A percentile compares a stretch with the other conserved stretches of the same genome.
Evolutionary conservation across 2,113 vertebrate genomes (phyloP).

Genomic region (Passerina amoena): DNA sequence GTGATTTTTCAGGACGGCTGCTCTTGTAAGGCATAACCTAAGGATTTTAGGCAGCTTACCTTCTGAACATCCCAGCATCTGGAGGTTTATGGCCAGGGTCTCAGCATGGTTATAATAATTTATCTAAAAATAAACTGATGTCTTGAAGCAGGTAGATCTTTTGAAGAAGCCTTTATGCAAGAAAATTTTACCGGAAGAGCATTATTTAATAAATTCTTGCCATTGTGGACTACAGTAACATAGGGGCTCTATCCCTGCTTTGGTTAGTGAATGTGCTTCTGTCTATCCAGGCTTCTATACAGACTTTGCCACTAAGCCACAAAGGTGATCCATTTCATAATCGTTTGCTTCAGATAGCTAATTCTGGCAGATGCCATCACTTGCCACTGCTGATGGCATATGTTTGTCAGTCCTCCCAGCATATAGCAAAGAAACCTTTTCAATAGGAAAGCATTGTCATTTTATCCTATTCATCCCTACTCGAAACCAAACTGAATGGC

Average conservation of each 20-base stretch:
- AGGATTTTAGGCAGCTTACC: background rate
- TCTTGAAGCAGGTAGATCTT: background rate
- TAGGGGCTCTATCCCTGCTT: background rate
- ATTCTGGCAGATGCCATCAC: background rate
- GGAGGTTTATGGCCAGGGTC: background rate
- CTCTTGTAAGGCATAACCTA: background rate
- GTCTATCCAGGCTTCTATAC: background rate
- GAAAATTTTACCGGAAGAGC: background rate
- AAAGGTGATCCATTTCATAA: background rate
- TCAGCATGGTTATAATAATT: background rate
- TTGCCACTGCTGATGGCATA: background rate
- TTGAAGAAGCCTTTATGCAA: background rate
- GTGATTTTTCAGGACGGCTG: background rate
- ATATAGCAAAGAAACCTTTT: background rate
- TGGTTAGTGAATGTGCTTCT: background rate
- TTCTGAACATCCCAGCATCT: background rate
- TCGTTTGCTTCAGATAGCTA: background rate
- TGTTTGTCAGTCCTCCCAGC: background rate
- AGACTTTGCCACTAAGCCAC: background rate
- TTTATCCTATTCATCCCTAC: slow-evolving; percentile 45
- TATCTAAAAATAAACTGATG: background rate
- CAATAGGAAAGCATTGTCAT: slow-evolving; percentile 28
- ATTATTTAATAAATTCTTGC: background rate
- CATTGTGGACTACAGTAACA: background rate
- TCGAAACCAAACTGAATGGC: slow-evolving; percentile 65